A percentile compares a stretch with the other conserved stretches of the same genome.
phyloP scores from a whole-genome alignment of 2,888 invertebrate species.

The Luffia ferchaultella region DNA sequence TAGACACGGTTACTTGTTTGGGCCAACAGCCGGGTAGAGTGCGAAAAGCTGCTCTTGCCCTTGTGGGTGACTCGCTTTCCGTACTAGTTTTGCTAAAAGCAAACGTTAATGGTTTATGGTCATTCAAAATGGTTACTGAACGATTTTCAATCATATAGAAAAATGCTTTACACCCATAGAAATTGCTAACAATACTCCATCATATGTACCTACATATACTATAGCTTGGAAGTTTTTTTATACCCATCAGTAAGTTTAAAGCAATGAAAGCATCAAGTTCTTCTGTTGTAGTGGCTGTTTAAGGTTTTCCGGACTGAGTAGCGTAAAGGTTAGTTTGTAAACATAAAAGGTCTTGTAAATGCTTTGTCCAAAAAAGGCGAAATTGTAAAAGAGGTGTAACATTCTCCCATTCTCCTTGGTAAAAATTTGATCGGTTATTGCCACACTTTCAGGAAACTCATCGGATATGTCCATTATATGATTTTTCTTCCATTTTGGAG shows the following conservation, averaged over 20 bases:
- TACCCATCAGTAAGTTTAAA: constrained; percentile 14
- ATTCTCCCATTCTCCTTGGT: constrained; percentile 7
- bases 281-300: constrained; percentile 9
- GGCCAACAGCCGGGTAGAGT: too few species aligned
- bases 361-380: constrained; percentile 7
- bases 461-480: constrained; percentile 5
- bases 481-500: constrained; percentile 7
- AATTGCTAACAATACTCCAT: too few species aligned
- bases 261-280: constrained; percentile 12
- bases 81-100: too few species aligned
- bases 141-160: too few species aligned
- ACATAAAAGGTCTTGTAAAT: constrained; percentile 7
- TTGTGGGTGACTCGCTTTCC: too few species aligned
- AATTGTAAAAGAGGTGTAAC: constrained; percentile 7
- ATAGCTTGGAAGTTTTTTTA: constrained; percentile 13
- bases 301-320: constrained; percentile 9
- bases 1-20: too few species aligned
- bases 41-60: too few species aligned
- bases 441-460: constrained; percentile 9
- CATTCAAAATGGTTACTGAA: too few species aligned
- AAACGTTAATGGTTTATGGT: too few species aligned
- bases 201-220: too few species aligned
- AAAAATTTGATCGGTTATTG: constrained; percentile 4
- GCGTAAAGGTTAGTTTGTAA: constrained; percentile 13
- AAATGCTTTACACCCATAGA: too few species aligned